phyloP scores from a whole-genome alignment of 2,888 invertebrate species.

The Xylocampa areola region DNA sequence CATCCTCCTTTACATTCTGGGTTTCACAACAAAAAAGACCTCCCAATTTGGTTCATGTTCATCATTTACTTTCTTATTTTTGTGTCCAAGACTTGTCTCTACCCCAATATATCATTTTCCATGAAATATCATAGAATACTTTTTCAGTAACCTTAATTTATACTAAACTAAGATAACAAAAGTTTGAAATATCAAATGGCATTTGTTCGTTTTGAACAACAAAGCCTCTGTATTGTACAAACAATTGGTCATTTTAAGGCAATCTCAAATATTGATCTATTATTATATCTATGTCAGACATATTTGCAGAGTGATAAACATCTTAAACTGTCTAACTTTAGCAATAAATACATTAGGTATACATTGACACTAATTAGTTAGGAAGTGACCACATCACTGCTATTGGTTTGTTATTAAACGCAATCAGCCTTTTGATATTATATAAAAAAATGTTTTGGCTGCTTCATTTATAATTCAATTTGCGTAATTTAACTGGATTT shows the following conservation, averaged over 20 bases:
- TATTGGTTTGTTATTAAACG: slow-evolving; percentile 24
- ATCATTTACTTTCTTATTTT: slow-evolving; percentile 30
- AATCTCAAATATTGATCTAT: slow-evolving; percentile 42
- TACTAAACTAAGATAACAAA: slow-evolving; percentile 39
- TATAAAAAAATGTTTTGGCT: slow-evolving; percentile 34
- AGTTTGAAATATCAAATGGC: slow-evolving; percentile 42
- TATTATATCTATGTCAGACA: slow-evolving; percentile 38
- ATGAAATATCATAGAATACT: slow-evolving; percentile 44
- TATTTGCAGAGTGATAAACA: slow-evolving; percentile 29
- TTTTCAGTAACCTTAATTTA: slow-evolving; percentile 38
- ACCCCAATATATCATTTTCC: slow-evolving; percentile 40
- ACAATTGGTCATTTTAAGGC: slow-evolving; percentile 41
- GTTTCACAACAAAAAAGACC: slow-evolving; percentile 19
- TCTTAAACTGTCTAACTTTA: slow-evolving; percentile 39
- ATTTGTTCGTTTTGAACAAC: slow-evolving; percentile 38
- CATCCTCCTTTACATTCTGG: slow-evolving; percentile 10
- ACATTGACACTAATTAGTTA: slow-evolving; percentile 17
- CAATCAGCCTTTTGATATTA: slow-evolving; percentile 32
- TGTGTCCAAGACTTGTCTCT: slow-evolving; percentile 24
- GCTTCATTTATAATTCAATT: slow-evolving; percentile 39
- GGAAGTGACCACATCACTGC: slow-evolving; percentile 15
- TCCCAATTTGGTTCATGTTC: slow-evolving; percentile 16
- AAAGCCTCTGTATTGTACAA: slow-evolving; percentile 45
- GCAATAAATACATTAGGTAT: slow-evolving; percentile 36
- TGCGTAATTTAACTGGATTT: slow-evolving; percentile 22